Base-by-base conservation (phyloP, 1,140 invertebrate genomes). In the Polypedilum vanderplanki region DNA sequence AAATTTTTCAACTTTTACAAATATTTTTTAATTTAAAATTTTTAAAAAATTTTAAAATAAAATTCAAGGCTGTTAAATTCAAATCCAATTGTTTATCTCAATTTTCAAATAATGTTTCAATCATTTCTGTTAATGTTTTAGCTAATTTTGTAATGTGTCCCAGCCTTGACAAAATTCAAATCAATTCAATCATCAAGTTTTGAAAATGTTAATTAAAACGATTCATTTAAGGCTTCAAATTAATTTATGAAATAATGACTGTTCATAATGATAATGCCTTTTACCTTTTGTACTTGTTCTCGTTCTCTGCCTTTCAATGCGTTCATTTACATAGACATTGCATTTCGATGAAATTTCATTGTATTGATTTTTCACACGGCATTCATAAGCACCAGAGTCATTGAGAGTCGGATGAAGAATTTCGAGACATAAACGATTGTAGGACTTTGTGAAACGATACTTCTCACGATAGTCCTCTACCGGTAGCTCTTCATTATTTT, bases 361-460 rank as follows among this genome's bases (percentile, higher is more conserved):
- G 73, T 88, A 84, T 75, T 81, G 80, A 79, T 91, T 91, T 67
- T 81, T 84, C 12, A 88, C 90, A 22, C 88, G 80, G 78, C 90
- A 91, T 18, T 70, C 65, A 20, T 70, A 70, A 18, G 65, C 20
- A 10, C 65, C 65, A 10, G 65, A 3, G 18, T 70, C 65, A 18
- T 22, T 70, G 3, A 20, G 17, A 3, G 17, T 70, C 20, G 65
- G 65, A 22, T 70, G 17, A 10, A 70, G 9, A 70, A 70, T 70
- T 70, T 70, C 65, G 18, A 70, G 65, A 22, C 65, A 70, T 5
- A 70, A 22, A 3, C 65, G 15, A 70, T 70, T 70, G 18, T 70
- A 70, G 20, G 65, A 70, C 18, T 70, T 70, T 70, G 65, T 70
- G 65, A 70, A 70, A 10, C 65, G 65, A 18, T 70, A 70, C 20